Evolutionary conservation across 1,140 invertebrate genomes (phyloP).

Genomic region (Bombus polaris): DNA sequence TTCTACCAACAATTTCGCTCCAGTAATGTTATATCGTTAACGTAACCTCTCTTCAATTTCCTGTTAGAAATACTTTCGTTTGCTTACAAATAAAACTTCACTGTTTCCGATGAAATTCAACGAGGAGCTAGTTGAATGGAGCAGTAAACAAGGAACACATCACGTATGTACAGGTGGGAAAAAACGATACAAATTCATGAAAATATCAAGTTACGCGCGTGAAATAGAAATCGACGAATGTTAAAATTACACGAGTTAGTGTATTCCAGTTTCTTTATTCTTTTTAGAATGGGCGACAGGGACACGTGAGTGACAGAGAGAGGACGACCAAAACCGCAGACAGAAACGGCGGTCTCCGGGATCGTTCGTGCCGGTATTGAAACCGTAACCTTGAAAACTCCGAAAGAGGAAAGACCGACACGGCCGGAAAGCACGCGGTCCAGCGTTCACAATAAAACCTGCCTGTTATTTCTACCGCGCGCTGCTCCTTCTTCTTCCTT

Average conservation of each 20-base stretch:
- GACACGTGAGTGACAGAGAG: slow-evolving; percentile 10
- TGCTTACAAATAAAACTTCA: neutral
- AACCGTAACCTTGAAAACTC: slow-evolving; percentile 45
- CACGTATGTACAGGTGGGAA: neutral
- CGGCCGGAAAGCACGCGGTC: slow-evolving; percentile 24
- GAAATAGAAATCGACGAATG: neutral
- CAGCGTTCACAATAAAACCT: neutral
- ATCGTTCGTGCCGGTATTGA: slow-evolving; percentile 38
- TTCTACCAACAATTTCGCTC: neutral
- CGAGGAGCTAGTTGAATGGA: neutral
- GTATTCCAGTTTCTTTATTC: neutral
- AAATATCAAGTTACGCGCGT: too few species aligned
- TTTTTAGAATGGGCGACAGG: too few species aligned
- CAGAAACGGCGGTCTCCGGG: neutral
- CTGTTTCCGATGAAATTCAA: neutral
- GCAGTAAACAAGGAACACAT: neutral
- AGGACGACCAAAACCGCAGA: neutral
- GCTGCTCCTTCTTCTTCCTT: neutral
- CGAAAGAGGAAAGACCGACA: slow-evolving; percentile 34
- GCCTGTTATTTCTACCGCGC: neutral
- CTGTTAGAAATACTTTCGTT: neutral
- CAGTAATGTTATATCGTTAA: neutral
- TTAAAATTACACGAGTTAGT: neutral
- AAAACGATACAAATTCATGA: neutral
- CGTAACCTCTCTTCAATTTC: neutral